Evolutionary conservation across 1,140 invertebrate species (phyloP), one percentile per base, ranked within the genome.

Genomic region (Drosophila mauritiana): DNA sequence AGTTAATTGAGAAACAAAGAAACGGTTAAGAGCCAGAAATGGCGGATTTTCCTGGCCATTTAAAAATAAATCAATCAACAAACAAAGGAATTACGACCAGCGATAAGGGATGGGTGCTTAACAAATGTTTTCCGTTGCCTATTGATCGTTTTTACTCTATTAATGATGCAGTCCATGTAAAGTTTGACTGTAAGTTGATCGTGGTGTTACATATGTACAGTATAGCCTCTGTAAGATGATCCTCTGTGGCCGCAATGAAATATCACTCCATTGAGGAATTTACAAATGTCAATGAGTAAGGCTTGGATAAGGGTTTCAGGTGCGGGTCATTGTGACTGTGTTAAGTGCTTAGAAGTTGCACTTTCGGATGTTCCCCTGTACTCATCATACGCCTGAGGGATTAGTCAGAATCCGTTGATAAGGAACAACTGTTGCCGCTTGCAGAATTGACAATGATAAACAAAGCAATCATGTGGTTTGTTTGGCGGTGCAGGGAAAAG

Each of bases 31-130:
- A 58, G 39, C 36, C 48, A 49, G 31, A 42, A 53, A 43, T 34
- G 22, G 56, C 39, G 39, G n/a, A 45, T 59, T 75, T 74, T 57
- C 70, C 72, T 73, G 31, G 67, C 57, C 34, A n/a, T 48, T 55
- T 68, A 62, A 56, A 77, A 78, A 74, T 62, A 65, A 70, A 73
- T 73, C 45, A 83, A 81, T 78, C 76, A 63, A 63, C 45, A 52
- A 81, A 82, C 78, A 85, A 86, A 81, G 82, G 74, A 59, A 61
- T 27, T 40, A 37, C n/a, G 27, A n/a, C 31, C 48, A 53, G n/a
- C 25, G 73, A 75, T 75, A 75, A 75, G 64, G 46, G 13, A 39
- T 37, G 34, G 8, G 13, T 6, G 11, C 45, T 36, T 34, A 43
- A 40, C 58, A 40, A 67, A 64, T 52, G 45, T 37, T 42, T 51